Evolutionary conservation across 2,113 vertebrate genomes (phyloP), one percentile per base, ranked within the genome.

Genomic region (Platycercus adscitus): DNA sequence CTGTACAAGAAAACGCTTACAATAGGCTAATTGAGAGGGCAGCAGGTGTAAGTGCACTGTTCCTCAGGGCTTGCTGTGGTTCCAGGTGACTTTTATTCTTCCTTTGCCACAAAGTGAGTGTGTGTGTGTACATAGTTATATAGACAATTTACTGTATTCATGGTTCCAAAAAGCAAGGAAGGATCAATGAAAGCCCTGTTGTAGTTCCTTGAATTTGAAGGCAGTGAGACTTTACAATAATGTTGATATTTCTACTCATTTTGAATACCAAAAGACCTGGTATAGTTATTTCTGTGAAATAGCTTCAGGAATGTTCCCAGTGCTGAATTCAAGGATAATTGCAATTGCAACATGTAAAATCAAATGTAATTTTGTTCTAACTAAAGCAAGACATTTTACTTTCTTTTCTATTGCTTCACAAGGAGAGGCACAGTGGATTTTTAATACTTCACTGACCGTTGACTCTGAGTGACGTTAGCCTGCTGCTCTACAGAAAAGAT

Each of bases 251-350:
- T 80, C 69, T 86, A 46, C 69, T 84, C 15, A 7, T 69, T 92
- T 65, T 91, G 93, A 87, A 94, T 91, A 87, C 63, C 65, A 50
- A 93, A 91, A 64, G 73, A 75, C 19, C 44, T 76, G 31, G 44
- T 84, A 10, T 86, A 95, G 92, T 93, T 91, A 84, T 92, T 95
- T 92, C 86, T 69, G 52, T 91, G 80, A 94, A 96, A 89, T 69
- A 93, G 77, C 81, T 95, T 85, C 65, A 70, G 70, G 77, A 96
- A 58, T 53, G 41, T 95, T 96, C 91, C 50, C 33, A 41, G 31
- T 41, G 39, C 81, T 72, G 88, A 92, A 93, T 92, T 92, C 37
- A 92, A 89, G 83, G 69, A 60, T 92, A 94, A 91, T 96, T 96
- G 89, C 58, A 70, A 70, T 58, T 91, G 76, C 1, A 3, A 39